Conservation (phyloP, 2,888 invertebrate genomes). For the Habrosyne pyritoides region DNA sequence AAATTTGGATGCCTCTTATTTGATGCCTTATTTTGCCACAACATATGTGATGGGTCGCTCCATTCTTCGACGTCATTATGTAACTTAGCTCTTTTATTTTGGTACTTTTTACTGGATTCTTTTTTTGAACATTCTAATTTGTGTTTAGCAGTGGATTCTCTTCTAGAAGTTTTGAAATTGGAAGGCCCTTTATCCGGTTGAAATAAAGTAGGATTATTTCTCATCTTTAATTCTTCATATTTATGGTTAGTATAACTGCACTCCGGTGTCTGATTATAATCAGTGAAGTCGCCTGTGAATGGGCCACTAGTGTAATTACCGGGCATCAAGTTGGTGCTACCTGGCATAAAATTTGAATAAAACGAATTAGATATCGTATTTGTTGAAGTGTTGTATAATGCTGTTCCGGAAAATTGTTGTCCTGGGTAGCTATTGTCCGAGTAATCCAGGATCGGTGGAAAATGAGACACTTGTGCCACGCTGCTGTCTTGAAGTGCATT, state of each 20-base stretch:
- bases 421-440: slow-evolving; percentile 68
- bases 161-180: slow-evolving; percentile 64
- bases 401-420: slow-evolving; percentile 75
- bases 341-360: slow-evolving; percentile 76
- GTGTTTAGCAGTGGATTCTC: slow-evolving; percentile 73
- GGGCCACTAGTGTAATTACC: slow-evolving; percentile 68
- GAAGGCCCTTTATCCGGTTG: slow-evolving; percentile 64
- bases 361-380: slow-evolving; percentile 77
- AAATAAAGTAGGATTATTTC: slow-evolving; percentile 60
- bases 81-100: slow-evolving; percentile 68
- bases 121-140: slow-evolving; percentile 79
- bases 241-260: slow-evolving; percentile 75
- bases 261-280: slow-evolving; percentile 72
- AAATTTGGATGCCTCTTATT: slow-evolving; percentile 66
- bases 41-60: slow-evolving; percentile 62
- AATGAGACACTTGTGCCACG: slow-evolving; percentile 77
- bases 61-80: slow-evolving; percentile 70
- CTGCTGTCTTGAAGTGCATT: slow-evolving; percentile 63
- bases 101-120: slow-evolving; percentile 72
- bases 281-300: slow-evolving; percentile 71
- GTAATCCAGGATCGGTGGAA: slow-evolving; percentile 74
- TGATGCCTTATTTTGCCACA: slow-evolving; percentile 71
- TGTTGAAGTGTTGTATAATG: slow-evolving; percentile 72
- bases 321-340: slow-evolving; percentile 69
- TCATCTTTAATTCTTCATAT: slow-evolving; percentile 74